A percentile compares a stretch with the other conserved stretches of the same genome.
These are phyloP conservation scores for Napeogenes sylphis DNA, from an alignment of 2,888 invertebrate species.

Conservation along the genomic window DNA sequence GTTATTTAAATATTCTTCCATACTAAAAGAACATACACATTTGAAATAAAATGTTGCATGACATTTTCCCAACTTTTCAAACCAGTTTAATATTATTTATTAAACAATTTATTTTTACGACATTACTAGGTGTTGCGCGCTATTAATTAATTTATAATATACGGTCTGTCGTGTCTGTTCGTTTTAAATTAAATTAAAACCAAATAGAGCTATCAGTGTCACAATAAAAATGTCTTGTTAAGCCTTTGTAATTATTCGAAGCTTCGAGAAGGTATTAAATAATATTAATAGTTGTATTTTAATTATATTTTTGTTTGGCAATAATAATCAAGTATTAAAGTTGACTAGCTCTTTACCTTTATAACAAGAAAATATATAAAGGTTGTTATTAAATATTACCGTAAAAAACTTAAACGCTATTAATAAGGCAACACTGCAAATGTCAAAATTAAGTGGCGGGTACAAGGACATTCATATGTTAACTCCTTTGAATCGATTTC, in stretches of 20 bases:
- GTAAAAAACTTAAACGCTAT: conserved; percentile 15
- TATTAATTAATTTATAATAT: conserved; percentile 23
- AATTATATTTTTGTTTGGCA: no score
- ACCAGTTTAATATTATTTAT: conserved; percentile 2
- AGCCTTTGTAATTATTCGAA: neutral
- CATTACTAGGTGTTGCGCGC: conserved; percentile 10
- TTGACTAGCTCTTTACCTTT: conserved; percentile 19
- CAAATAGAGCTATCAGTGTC: conserved; percentile 20
- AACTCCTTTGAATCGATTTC: conserved; percentile 10
- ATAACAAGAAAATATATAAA: conserved; percentile 17
- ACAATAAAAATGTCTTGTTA: conserved; percentile 15
- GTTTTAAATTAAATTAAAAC: conserved; percentile 15
- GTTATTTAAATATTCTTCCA: no score
- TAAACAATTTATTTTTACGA: conserved; percentile 21
- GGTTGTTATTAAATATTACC: neutral
- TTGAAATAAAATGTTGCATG: neutral
- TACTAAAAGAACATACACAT: neutral
- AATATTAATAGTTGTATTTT: neutral
- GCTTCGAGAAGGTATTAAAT: neutral
- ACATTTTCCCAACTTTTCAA: neutral
- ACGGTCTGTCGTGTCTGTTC: conserved; percentile 16
- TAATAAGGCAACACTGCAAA: conserved; percentile 19
- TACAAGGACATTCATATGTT: conserved; percentile 8
- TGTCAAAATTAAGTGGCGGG: conserved; percentile 23
- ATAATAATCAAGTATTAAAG: conserved; percentile 10